Base-by-base conservation (phyloP, 30 jellyfish, hydroid and myxozoan species). In the Hydra vulgaris region DNA sequence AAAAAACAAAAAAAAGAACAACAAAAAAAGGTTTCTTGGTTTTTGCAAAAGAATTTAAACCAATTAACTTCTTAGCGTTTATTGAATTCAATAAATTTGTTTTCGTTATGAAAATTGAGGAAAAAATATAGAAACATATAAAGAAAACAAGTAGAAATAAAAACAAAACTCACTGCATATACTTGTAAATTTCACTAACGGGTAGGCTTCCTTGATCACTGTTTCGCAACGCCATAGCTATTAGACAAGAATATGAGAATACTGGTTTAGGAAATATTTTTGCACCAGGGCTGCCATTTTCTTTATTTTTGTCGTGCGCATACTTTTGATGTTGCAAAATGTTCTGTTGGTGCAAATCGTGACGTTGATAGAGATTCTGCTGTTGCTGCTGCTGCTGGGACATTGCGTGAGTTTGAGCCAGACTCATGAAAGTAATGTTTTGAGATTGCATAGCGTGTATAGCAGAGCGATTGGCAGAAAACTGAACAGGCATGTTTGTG, bases 171-270 rank as follows among this genome's bases (percentile, higher is more conserved):
- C 76, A 93, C 99, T 93, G 99, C 99, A 93, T 93, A 66, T 71
- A 93, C 83, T 88, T 87, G 88, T 93, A 93, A 23, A 93, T 93
- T 85, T 93, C 99, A 72, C 96, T 93, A 81, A 93, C 99, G 17
- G 99, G 99, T 25, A 93, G 83, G 61, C 96, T 87, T 25, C 99
- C 99, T 20, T 85, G 54, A 16, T 87, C 96, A 83, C 99, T 93
- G 81, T 88, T 88, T 17, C 88, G 83, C 80, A 93, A 79, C 8
- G 99, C 99, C 96, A 93, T 87, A 5, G 99, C 99, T 18, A 93
- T 93, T 52, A 93, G 61, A 74, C 99, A 93, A 21, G 99, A 93
- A 78, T 93, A 93, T 8, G 97, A 88, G 79, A 93, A 93, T 17
- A 93, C 99, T 17, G 99, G 99, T 74, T 93, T 93, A 18, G 99